Conservation (phyloP, 2,888 invertebrate genomes). For the Cryptocephalus primarius region DNA sequence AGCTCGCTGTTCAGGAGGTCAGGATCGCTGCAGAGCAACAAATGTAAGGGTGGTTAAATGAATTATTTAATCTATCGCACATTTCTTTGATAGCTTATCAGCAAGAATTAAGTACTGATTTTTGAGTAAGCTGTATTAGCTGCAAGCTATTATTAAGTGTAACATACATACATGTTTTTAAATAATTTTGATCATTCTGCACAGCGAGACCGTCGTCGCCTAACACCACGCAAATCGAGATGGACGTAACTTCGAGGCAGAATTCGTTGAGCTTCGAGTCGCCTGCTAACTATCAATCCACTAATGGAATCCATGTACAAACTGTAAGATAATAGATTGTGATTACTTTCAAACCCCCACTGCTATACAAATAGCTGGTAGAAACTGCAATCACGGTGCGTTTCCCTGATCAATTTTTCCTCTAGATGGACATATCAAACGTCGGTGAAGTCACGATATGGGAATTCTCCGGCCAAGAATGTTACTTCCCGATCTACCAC, state of each 20-base stretch:
- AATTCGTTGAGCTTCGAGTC: constrained; percentile 48
- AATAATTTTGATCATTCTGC: too few species aligned
- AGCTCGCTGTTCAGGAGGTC: constrained; percentile 52
- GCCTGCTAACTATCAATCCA: constrained; percentile 44
- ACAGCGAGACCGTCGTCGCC: constrained; percentile 41
- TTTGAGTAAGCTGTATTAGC: not conserved
- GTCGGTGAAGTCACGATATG: constrained; percentile 56
- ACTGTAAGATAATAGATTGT: constrained; percentile 33
- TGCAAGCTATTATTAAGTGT: too few species aligned
- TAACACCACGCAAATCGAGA: constrained; percentile 43
- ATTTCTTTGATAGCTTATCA: too few species aligned
- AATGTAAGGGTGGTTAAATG: too few species aligned
- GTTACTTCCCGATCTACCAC: constrained; percentile 59
- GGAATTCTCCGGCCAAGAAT: constrained; percentile 70
- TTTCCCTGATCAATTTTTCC: constrained; percentile 14
- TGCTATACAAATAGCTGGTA: too few species aligned
- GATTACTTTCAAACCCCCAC: too few species aligned
- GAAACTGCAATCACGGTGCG: too few species aligned
- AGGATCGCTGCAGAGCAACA: constrained; percentile 38
- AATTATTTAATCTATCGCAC: too few species aligned
- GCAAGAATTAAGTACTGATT: too few species aligned
- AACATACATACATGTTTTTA: too few species aligned
- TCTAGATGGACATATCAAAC: constrained; percentile 40
- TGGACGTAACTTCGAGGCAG: constrained; percentile 48
- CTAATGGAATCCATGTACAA: constrained; percentile 53